A percentile compares a stretch with the other conserved stretches of the same genome.
Evolutionary conservation across 2,888 invertebrate genomes (phyloP).

Genomic region (Dryobotodes eremita): DNA sequence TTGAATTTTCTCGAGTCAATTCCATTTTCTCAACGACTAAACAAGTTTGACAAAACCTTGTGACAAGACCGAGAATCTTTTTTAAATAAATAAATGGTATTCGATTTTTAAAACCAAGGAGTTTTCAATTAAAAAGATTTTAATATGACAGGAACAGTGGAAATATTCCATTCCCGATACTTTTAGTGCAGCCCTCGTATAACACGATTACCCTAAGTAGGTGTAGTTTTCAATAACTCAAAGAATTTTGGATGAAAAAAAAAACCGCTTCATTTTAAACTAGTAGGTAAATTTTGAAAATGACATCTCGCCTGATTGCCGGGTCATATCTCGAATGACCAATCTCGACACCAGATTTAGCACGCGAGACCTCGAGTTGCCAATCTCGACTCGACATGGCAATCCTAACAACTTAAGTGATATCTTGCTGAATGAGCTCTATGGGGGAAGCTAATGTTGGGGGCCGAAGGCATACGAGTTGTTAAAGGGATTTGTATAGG

Average conservation of each 20-base stretch:
- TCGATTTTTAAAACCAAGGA: no score
- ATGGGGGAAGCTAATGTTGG: not conserved
- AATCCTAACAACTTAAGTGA: slow-evolving; percentile 45
- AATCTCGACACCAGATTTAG: not conserved
- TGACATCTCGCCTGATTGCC: not conserved
- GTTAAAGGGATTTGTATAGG: slow-evolving; percentile 36
- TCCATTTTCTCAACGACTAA: no score
- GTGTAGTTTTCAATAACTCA: not conserved
- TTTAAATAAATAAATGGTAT: no score
- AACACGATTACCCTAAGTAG: not conserved
- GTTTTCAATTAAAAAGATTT: no score
- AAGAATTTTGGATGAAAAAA: no score
- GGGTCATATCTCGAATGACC: not conserved
- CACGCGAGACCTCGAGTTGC: not conserved
- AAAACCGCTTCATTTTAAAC: no score
- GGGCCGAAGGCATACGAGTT: not conserved
- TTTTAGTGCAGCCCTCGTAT: no score
- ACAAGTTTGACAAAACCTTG: no score
- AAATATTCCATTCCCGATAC: no score
- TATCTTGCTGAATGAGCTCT: slow-evolving; percentile 46
- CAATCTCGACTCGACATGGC: not conserved
- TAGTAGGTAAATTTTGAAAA: not conserved
- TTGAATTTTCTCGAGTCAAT: no score
- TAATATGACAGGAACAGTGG: no score
- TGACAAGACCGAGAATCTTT: no score